These are phyloP conservation scores for Podarcis raffonei DNA, from an alignment of 2,113 vertebrate genomes.

Conservation along the genomic window DNA sequence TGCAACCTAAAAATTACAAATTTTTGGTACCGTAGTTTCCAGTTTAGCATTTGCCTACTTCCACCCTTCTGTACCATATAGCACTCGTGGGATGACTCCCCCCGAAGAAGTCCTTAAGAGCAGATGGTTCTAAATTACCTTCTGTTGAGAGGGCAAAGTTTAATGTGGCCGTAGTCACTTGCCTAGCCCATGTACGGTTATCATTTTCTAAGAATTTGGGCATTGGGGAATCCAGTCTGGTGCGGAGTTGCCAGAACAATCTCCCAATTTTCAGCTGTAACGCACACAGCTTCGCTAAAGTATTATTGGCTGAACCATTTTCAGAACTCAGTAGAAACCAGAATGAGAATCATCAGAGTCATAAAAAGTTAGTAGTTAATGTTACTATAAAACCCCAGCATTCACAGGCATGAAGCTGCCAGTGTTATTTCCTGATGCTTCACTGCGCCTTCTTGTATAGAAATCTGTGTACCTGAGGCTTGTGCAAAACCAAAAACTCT, in stretches of 20 bases:
- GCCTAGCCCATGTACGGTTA: too few relatives aligned
- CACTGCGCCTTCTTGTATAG: not conserved
- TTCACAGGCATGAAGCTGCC: slow-evolving; percentile 13
- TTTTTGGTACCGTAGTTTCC: too few relatives aligned
- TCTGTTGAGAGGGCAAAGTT: too few relatives aligned
- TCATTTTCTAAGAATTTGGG: slow-evolving; percentile 15
- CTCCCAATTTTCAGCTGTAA: slow-evolving; percentile 46
- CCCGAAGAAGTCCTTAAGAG: too few relatives aligned
- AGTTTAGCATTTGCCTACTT: too few relatives aligned
- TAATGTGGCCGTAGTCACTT: too few relatives aligned
- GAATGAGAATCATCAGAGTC: slow-evolving; percentile 43
- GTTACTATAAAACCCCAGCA: slow-evolving; percentile 31
- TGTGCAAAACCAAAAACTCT: not conserved
- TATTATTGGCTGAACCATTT: slow-evolving; percentile 53
- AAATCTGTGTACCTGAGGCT: not conserved
- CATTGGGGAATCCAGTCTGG: slow-evolving; percentile 53
- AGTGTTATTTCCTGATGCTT: slow-evolving; percentile 31
- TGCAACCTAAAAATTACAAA: too few relatives aligned
- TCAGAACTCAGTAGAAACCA: slow-evolving; percentile 48
- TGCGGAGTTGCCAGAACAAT: slow-evolving; percentile 61
- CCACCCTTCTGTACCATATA: too few relatives aligned
- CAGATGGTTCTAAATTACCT: too few relatives aligned
- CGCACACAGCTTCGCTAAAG: slow-evolving; percentile 45
- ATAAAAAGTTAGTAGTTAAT: slow-evolving; percentile 31
- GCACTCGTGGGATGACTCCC: too few relatives aligned